These are phyloP conservation scores for Meloidogyne chitwoodi DNA, from an alignment of 1,140 invertebrate species.

Conservation along the genomic window DNA sequence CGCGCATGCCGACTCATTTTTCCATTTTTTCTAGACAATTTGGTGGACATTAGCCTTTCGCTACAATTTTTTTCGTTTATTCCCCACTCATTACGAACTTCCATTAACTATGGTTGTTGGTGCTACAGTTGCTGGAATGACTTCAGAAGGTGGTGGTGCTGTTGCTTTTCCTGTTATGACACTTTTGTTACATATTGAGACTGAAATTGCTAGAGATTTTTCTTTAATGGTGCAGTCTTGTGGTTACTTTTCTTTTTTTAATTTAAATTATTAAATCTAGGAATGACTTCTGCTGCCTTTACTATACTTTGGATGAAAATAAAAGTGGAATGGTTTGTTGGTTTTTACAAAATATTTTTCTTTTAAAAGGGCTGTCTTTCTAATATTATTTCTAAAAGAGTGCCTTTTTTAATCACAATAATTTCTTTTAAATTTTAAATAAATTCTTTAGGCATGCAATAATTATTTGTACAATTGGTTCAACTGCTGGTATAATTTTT, in stretches of 20 bases:
- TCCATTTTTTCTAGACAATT: not conserved
- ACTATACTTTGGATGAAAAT: conserved; percentile 45
- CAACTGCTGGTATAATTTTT: conserved; percentile 2
- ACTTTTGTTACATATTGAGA: conserved; percentile 37
- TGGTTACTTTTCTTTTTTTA: conserved; percentile 17
- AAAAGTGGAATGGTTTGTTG: conserved; percentile 40
- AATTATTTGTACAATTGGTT: conserved; percentile 2
- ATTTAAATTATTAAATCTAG: conserved; percentile 8
- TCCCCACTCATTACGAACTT: conserved; percentile 38
- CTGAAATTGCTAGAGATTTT: conserved; percentile 50
- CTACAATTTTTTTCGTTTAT: conserved; percentile 42
- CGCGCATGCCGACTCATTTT: not conserved
- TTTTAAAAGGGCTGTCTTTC: no score
- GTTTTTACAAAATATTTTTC: conserved; percentile 13
- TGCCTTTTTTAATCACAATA: no score
- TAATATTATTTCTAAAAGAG: no score
- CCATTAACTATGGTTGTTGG: conserved; percentile 50
- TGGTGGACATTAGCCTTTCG: conserved; percentile 49
- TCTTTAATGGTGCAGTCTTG: conserved; percentile 51
- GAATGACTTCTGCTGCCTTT: conserved; percentile 49
- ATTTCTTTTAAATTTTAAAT: no score
- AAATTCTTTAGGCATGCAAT: conserved; percentile 7
- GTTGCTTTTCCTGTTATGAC: conserved; percentile 58
- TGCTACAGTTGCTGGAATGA: conserved; percentile 23
- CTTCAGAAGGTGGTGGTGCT: conserved; percentile 53